Conservation (phyloP, 2,113 vertebrate genomes). For the Sciurus niger region DNA sequence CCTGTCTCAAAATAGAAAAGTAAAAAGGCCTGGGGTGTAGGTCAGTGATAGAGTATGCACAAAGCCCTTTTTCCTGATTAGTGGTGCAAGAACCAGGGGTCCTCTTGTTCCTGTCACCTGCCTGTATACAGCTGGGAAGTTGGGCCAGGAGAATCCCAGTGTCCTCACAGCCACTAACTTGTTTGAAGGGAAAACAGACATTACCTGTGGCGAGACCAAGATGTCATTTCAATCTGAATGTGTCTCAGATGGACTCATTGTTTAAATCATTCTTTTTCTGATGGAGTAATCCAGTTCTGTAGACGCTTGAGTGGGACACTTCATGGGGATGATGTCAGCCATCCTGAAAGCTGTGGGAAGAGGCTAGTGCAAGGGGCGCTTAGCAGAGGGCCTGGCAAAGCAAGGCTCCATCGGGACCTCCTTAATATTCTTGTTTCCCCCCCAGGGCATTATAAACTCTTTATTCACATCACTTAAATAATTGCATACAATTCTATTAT, state of each 20-base stretch:
- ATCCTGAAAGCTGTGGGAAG: neutral
- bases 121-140: neutral
- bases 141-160: neutral
- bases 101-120: neutral
- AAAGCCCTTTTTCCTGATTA: neutral
- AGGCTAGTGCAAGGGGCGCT: neutral
- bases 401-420: neutral
- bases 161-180: neutral
- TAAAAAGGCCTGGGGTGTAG: neutral
- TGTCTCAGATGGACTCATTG: neutral
- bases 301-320: neutral
- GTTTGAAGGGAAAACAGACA: neutral
- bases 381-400: neutral
- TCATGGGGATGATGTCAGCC: neutral
- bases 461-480: neutral
- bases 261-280: neutral
- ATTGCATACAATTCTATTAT: neutral
- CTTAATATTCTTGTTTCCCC: too few relatives aligned
- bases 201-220: neutral
- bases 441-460: neutral
- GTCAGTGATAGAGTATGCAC: neutral
- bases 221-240: neutral
- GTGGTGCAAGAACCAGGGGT: neutral
- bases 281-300: neutral
- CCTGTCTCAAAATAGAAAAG: neutral